Percentiles rank a stretch among this genome's conserved stretches.
Conservation (phyloP, 35 echinoderm and acorn worm species). For the Apostichopus californicus region DNA sequence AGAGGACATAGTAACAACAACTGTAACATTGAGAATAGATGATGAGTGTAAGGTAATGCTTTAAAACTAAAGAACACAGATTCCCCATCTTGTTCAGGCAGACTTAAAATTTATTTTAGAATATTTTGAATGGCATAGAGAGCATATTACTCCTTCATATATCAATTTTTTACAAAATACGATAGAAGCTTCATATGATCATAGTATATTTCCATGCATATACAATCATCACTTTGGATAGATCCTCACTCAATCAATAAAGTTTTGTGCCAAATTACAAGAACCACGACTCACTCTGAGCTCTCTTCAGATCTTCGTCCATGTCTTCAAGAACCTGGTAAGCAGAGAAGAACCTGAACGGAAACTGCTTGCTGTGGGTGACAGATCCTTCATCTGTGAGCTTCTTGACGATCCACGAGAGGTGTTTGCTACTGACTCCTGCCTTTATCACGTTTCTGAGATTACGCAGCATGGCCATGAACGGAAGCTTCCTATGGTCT, state of each 20-base stretch:
- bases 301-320: constrained; percentile 57
- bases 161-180: no score
- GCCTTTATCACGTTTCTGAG: constrained; percentile 90
- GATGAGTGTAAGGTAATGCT: no score
- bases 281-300: constrained; percentile 21
- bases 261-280: neutral
- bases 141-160: no score
- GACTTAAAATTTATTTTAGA: no score
- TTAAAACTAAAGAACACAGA: no score
- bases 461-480: constrained; percentile 99
- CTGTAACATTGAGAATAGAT: no score
- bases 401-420: constrained; percentile 80
- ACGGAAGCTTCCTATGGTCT: constrained; percentile 98
- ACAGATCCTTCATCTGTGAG: constrained; percentile 87
- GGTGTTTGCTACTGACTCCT: constrained; percentile 80
- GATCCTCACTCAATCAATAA: neutral
- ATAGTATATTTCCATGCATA: no score
- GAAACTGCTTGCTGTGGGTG: constrained; percentile 96
- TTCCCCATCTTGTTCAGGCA: no score
- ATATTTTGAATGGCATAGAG: no score
- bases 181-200: no score
- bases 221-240: no score
- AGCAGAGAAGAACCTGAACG: constrained; percentile 94
- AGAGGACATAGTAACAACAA: no score
- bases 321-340: constrained; percentile 85